Evolutionary conservation across 92 coral and sea anemone genomes (phyloP), one percentile per base, ranked within the genome.

Genomic region (Micromussa lordhowensis): DNA sequence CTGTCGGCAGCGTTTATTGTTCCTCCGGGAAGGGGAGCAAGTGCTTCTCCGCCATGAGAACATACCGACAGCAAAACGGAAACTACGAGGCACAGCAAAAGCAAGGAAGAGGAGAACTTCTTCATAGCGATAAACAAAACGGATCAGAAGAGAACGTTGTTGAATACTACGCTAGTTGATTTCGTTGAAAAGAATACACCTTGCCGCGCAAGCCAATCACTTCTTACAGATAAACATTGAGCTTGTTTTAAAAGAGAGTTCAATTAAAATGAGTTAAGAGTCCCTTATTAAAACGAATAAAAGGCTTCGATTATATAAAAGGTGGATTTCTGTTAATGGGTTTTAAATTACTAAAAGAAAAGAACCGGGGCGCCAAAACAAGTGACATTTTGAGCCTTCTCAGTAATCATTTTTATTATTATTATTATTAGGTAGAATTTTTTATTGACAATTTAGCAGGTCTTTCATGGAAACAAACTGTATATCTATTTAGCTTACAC

Each of bases 51-150:
- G 4, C 64, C 36, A 14, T n/a, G 24, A 18, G 61, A 32, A 64
- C 61, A 61, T 16, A 58, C 57, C 73, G 35, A 38, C 74, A 81
- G 36, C 74, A 81, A 38, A 28, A 55, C 13, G n/a, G 85, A 61
- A 2, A 64, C 55, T 14, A 44, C 21, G 24, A 81, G n/a, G 30
- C 75, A 81, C 49, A 81, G 26, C 12, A 81, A 40, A 64, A 81
- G 35, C 26, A 64, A 28, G 15, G 74, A 38, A 34, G 36, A 64
- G n/a, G 85, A 63, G 75, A 81, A 64, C 73, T 3, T 61, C 31
- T 61, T 81, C 85, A 81, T 81, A 5, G 73, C 85, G 54, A 64
- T 15, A 35, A 81, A 59, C 84, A 36, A 55, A 48, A 7, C 57
- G 55, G 69, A 57, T 35, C 21, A 35, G 85, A 24, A n/a, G 38